Evolutionary conservation across 1,140 invertebrate species (phyloP).

Genomic region (Lepeophtheirus salmonis): DNA sequence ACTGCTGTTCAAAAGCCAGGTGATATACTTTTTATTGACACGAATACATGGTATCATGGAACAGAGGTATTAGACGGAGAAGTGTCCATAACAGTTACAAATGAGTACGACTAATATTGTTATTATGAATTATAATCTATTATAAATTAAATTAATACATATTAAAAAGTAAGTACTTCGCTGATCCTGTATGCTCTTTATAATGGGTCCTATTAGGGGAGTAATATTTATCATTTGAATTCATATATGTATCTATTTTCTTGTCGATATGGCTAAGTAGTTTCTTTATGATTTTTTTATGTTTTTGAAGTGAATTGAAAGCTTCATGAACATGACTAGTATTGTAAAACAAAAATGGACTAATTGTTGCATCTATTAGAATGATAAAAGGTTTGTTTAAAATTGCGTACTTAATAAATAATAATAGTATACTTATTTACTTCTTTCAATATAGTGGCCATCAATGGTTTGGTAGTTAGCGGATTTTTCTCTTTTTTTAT

Average conservation of each 20-base stretch:
- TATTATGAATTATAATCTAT: not conserved
- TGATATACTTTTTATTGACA: constrained; percentile 28
- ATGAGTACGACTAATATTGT: constrained; percentile 32
- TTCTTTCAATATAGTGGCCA: no score
- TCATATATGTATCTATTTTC: not conserved
- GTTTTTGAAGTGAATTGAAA: not conserved
- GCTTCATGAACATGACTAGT: not conserved
- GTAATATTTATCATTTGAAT: not conserved
- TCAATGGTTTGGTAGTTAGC: no score
- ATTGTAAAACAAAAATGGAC: no score
- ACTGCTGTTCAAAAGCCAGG: not conserved
- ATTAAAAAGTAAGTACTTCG: not conserved
- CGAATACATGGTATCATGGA: constrained; percentile 36
- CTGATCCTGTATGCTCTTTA: not conserved
- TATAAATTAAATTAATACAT: not conserved
- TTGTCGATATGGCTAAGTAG: not conserved
- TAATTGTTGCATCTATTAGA: no score
- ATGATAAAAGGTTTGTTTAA: no score
- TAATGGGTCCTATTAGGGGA: not conserved
- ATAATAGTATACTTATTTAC: no score
- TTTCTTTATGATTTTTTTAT: not conserved
- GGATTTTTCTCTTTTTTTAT: no score
- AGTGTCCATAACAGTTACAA: constrained; percentile 36
- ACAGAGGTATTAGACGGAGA: constrained; percentile 31
- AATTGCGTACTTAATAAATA: no score